Evolutionary conservation across 1,140 invertebrate species (phyloP).

Genomic region (Ganaspis sp.): DNA sequence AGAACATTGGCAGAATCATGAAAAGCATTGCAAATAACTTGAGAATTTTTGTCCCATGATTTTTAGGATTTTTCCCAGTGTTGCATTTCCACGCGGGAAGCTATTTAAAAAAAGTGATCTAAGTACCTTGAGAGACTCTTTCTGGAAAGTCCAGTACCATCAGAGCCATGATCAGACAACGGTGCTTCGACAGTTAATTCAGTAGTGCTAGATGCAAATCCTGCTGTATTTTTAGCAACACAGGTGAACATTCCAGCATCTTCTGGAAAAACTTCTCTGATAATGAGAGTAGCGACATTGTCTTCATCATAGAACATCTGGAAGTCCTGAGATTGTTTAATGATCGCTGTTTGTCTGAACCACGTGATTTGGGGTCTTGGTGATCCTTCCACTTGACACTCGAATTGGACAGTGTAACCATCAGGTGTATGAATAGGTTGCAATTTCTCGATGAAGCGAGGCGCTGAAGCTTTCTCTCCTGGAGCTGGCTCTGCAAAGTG

Average conservation of each 20-base stretch:
- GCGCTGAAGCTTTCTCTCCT: constrained; percentile 86
- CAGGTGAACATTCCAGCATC: constrained; percentile 98
- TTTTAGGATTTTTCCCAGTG: too few relatives aligned
- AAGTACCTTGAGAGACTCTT: constrained; percentile 84
- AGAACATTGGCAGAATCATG: too few relatives aligned
- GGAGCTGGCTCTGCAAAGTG: constrained; percentile 83
- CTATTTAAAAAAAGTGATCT: constrained; percentile 29
- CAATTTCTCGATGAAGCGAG: constrained; percentile 90
- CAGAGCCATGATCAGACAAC: constrained; percentile 91
- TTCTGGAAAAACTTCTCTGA: constrained; percentile 97
- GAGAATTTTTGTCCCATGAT: too few relatives aligned
- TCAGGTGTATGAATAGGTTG: constrained; percentile 89
- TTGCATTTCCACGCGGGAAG: too few relatives aligned
- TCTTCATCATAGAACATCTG: constrained; percentile 95
- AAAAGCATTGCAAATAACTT: too few relatives aligned
- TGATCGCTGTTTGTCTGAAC: constrained; percentile 95
- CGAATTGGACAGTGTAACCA: constrained; percentile 92
- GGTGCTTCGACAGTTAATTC: constrained; percentile 92
- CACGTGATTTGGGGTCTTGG: constrained; percentile 95
- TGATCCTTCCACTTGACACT: constrained; percentile 92
- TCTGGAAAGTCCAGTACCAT: constrained; percentile 86
- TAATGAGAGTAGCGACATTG: constrained; percentile 93
- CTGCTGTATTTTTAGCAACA: constrained; percentile 95
- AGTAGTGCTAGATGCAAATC: constrained; percentile 93
- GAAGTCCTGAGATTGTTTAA: constrained; percentile 93